These are phyloP conservation scores for Trogon melanurus DNA, from an alignment of 2,113 vertebrate genomes.

Conservation along the genomic window DNA sequence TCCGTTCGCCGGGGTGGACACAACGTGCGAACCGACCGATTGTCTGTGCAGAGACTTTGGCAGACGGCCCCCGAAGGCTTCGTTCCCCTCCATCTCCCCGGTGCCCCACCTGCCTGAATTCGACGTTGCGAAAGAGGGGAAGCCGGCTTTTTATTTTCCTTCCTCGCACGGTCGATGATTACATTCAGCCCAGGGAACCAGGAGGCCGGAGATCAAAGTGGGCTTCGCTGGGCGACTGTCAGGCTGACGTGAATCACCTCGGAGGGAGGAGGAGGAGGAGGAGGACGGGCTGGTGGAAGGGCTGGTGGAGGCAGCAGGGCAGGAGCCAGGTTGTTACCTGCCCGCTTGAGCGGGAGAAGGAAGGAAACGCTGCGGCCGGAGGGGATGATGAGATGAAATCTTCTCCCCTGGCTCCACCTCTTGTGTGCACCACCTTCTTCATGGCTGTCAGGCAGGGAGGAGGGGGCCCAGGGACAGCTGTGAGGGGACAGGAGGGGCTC, in stretches of 20 bases:
- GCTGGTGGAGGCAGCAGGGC: not conserved
- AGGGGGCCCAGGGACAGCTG: not conserved
- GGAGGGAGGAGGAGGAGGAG: not conserved
- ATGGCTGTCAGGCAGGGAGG: not conserved
- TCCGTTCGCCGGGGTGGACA: not conserved
- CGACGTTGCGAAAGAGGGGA: fast-evolving
- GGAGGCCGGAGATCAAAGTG: not conserved
- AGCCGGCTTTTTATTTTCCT: not conserved
- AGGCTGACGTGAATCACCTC: not conserved
- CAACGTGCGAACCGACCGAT: fast-evolving
- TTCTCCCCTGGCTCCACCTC: not conserved
- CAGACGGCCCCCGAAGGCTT: not conserved
- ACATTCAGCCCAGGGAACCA: not conserved
- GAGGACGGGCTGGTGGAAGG: not conserved
- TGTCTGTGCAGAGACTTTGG: not conserved
- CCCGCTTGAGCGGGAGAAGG: not conserved
- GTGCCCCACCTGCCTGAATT: not conserved
- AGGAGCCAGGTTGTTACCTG: not conserved
- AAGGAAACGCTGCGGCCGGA: not conserved
- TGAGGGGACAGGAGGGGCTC: not conserved
- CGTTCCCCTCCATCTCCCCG: fast-evolving
- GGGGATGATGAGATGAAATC: not conserved
- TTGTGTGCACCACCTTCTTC: not conserved
- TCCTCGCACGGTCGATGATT: not conserved
- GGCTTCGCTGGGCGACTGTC: not conserved